A percentile compares a stretch with the other conserved stretches of the same genome.
phyloP scores from a whole-genome alignment of 2,797 vertebrate genomes.

The Tiaroga cobitis region DNA sequence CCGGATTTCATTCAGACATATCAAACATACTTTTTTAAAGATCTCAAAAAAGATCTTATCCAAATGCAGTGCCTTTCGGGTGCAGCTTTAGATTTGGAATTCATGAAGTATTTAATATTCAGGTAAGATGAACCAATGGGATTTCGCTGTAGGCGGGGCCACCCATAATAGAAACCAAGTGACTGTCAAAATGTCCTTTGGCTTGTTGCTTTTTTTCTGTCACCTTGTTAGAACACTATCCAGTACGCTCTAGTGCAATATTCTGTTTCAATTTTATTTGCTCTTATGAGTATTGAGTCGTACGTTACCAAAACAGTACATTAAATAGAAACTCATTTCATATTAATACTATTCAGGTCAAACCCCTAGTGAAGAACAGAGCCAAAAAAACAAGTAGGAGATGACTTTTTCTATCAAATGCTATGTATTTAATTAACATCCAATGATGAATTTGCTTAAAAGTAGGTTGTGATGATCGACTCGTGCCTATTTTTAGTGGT shows the following conservation, averaged over 20 bases:
- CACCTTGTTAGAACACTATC: neutral
- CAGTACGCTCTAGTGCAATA: neutral
- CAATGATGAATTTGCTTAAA: conserved; percentile 82
- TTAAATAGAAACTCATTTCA: conserved; percentile 12
- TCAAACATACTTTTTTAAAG: neutral
- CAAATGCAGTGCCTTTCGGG: neutral
- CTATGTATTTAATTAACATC: conserved; percentile 84
- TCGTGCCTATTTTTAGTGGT: conserved; percentile 79
- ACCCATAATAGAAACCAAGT: neutral
- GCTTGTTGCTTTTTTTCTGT: neutral
- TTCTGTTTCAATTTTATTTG: conserved; percentile 1
- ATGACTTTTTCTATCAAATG: conserved; percentile 73
- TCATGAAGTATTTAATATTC: neutral
- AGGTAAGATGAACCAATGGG: neutral
- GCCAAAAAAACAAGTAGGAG: conserved; percentile 59
- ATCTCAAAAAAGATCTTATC: neutral
- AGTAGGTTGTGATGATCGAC: conserved; percentile 81
- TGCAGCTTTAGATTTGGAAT: neutral
- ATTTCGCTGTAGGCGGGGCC: neutral
- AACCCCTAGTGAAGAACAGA: conserved; percentile 31
- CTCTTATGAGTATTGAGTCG: neutral
- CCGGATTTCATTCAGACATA: neutral
- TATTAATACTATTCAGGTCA: conserved; percentile 51
- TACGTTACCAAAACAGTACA: neutral
- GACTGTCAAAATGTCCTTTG: neutral